phyloP scores from a whole-genome alignment of 2,113 vertebrate species.

The Trachemys scripta region DNA sequence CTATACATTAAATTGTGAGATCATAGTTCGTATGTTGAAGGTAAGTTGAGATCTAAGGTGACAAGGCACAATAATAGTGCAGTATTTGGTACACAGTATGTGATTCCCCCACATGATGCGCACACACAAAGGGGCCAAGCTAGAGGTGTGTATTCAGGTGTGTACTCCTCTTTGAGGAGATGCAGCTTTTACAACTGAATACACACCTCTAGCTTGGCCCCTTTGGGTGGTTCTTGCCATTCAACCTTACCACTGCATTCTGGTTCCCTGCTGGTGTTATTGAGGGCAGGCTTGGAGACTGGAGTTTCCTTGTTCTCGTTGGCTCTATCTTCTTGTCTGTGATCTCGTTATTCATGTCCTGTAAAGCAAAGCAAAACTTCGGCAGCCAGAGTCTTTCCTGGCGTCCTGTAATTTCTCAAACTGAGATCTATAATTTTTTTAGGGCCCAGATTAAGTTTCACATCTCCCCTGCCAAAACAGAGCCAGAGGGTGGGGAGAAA shows the following conservation, averaged over 20 bases:
- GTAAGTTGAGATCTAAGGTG: neutral
- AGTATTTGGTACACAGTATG: neutral
- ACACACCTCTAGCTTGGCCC: too few species aligned
- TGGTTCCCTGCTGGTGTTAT: neutral
- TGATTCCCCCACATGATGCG: neutral
- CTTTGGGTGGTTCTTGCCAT: neutral
- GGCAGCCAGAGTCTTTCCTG: neutral
- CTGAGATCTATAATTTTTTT: neutral
- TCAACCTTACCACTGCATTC: neutral
- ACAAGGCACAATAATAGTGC: neutral
- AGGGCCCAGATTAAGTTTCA: neutral
- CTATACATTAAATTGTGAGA: neutral
- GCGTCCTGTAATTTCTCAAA: neutral
- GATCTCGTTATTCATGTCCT: neutral
- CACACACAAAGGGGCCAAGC: neutral
- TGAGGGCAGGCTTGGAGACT: neutral
- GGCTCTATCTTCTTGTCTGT: neutral
- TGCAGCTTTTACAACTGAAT: too few species aligned
- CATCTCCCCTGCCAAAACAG: neutral
- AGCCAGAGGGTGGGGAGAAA: neutral
- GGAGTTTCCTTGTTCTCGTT: neutral
- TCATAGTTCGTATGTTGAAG: neutral
- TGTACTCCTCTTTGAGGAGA: neutral
- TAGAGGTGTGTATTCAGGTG: neutral
- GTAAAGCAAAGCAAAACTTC: neutral